Evolutionary conservation across 2,888 invertebrate genomes (phyloP), one percentile per base, ranked within the genome.

Genomic region (Trachelus stipa): DNA sequence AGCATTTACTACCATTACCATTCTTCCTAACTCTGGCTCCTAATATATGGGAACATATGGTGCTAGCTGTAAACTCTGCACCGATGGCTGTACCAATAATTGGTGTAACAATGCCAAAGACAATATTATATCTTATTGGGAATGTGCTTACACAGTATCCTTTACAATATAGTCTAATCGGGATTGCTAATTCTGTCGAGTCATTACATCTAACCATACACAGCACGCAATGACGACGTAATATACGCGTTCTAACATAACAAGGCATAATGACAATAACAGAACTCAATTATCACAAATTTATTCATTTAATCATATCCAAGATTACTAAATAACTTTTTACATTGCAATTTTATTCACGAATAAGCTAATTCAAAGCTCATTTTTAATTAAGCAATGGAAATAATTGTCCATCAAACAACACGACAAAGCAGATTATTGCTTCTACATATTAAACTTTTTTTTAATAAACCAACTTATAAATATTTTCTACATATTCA

Each of bases 1-100:
- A 97, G 93, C 99, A 99, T 93, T 93, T 97, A 77, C 90, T 99
- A 78, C 97, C 99, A 0, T 91, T 99, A 81, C 98, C 99, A 9
- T 95, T 96, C 80, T 99, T 99, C 93, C 84, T 97, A 33, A 92
- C 98, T 0, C 94, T 99, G 81, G 93, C 94, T 15, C 91, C 93
- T 12, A 98, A 98, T 90, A 94, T 99, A 76, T 93, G 94, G 83
- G 94, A 95, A 68, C 98, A 98, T 89, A 93, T 95, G 11, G 89
- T 92, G n/a, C 92, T 97, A 11, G 97, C 97, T 12, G 93, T 95
- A 0, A 93, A 93, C 75, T 96, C 96, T 37, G 93, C 94, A 73
- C 92, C 92, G 37, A 91, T 92, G 77, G 81, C 87, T 83, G 91
- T 95, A 9, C 95, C 96, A 11, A 83, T 95, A 6, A 83, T 96